These are phyloP conservation scores for Caenorhabditis becei DNA, from an alignment of 2,888 invertebrate genomes.

Conservation along the genomic window DNA sequence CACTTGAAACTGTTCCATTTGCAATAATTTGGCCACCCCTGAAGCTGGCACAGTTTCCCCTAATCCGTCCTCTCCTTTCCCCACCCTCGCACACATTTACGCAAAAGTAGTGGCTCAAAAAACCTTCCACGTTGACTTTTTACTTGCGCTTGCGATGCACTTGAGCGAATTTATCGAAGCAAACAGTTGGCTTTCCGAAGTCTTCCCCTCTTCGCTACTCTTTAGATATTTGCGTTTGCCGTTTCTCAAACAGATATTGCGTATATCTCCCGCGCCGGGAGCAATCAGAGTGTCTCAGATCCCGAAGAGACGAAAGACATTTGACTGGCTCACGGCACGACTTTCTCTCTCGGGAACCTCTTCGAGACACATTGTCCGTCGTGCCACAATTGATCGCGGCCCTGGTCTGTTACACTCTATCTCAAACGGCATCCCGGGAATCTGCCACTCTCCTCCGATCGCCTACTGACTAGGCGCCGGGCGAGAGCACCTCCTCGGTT, in stretches of 20 bases:
- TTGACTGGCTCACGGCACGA: slow-evolving; percentile 22
- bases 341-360: slow-evolving; percentile 21
- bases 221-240: slow-evolving; percentile 51
- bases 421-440: slow-evolving; percentile 55
- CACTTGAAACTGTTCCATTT: background rate
- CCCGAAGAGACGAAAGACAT: slow-evolving; percentile 39
- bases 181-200: slow-evolving; percentile 59
- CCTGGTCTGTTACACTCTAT: slow-evolving; percentile 48
- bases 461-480: slow-evolving; percentile 20
- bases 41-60: background rate
- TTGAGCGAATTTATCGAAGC: slow-evolving; percentile 54
- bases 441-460: slow-evolving; percentile 50
- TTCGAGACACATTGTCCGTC: slow-evolving; percentile 20
- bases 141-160: slow-evolving; percentile 47
- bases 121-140: slow-evolving; percentile 46
- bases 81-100: slow-evolving; percentile 43
- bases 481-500: slow-evolving; percentile 47
- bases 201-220: slow-evolving; percentile 28
- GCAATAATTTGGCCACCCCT: slow-evolving; percentile 19
- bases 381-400: slow-evolving; percentile 36
- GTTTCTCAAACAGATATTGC: slow-evolving; percentile 60
- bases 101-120: slow-evolving; percentile 32
- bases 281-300: slow-evolving; percentile 21
- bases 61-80: background rate
- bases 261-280: slow-evolving; percentile 41